A percentile compares a stretch with the other conserved stretches of the same genome.
Evolutionary conservation across 2,888 invertebrate genomes (phyloP).

Genomic region (Cryptocheilus praepositus): DNA sequence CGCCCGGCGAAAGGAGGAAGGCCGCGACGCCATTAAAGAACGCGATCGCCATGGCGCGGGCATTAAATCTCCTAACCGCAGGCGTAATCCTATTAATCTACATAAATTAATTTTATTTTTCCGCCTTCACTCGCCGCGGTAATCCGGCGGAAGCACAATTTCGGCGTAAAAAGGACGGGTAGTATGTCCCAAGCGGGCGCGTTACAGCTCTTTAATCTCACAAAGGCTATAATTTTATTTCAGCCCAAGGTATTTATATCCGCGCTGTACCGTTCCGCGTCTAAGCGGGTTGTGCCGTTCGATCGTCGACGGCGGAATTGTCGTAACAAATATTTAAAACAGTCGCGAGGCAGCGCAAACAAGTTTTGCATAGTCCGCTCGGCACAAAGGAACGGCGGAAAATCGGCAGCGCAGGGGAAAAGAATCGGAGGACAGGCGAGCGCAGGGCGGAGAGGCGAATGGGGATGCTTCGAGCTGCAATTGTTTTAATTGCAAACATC

Average conservation of each 20-base stretch:
- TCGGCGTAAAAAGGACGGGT: neutral
- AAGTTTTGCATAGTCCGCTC: neutral
- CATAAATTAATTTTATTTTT: slow-evolving; percentile 12
- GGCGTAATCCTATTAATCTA: slow-evolving; percentile 6
- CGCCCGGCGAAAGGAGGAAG: neutral
- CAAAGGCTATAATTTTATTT: slow-evolving; percentile 1
- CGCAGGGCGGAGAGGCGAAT: neutral
- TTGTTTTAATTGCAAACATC: slow-evolving; percentile 1
- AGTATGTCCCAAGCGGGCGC: neutral
- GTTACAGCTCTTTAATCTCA: neutral
- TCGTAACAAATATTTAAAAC: too few species aligned
- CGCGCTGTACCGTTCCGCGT: too few species aligned
- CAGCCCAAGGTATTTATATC: neutral
- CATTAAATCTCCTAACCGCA: slow-evolving; percentile 6
- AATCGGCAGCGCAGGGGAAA: neutral
- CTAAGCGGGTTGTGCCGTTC: too few species aligned
- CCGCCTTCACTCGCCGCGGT: neutral
- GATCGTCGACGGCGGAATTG: too few species aligned
- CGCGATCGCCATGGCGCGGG: slow-evolving; percentile 1
- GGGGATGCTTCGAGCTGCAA: neutral
- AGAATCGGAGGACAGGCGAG: neutral
- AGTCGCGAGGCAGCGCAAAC: neutral
- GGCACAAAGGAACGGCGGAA: neutral
- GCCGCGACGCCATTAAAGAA: neutral
- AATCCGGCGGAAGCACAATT: neutral